phyloP scores from a whole-genome alignment of 2,797 vertebrate genomes.

The Xerus rutilus region DNA sequence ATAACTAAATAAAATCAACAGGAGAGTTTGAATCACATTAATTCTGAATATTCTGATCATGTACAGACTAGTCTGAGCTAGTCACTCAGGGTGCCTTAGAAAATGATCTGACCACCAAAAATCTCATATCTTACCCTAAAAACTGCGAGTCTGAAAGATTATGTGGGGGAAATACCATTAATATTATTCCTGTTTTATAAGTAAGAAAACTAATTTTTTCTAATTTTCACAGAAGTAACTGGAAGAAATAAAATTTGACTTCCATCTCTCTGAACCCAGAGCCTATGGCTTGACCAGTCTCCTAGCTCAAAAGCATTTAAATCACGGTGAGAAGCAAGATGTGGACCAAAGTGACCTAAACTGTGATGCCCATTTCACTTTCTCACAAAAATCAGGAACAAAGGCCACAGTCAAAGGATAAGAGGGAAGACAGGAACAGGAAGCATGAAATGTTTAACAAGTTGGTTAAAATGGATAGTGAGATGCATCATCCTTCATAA shows the following conservation, averaged over 20 bases:
- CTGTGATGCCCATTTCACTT: background rate
- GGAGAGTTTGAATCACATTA: background rate
- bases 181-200: background rate
- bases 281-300: background rate
- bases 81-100: background rate
- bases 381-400: background rate
- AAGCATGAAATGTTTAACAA: background rate
- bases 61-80: background rate
- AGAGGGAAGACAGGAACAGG: background rate
- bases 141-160: background rate
- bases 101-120: background rate
- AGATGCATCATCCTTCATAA: background rate
- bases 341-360: background rate
- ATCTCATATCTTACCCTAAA: background rate
- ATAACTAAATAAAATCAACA: background rate
- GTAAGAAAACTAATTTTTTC: slow-evolving; percentile 11
- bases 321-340: background rate
- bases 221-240: background rate
- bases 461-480: background rate
- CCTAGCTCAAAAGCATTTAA: background rate
- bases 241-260: background rate
- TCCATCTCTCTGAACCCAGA: background rate
- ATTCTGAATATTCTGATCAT: slow-evolving; percentile 8
- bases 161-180: background rate
- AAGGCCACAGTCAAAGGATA: background rate